Percentiles rank a stretch among this genome's conserved stretches.
These are phyloP conservation scores for Argyra leucocephala DNA, from an alignment of 2,888 invertebrate species.

Conservation along the genomic window DNA sequence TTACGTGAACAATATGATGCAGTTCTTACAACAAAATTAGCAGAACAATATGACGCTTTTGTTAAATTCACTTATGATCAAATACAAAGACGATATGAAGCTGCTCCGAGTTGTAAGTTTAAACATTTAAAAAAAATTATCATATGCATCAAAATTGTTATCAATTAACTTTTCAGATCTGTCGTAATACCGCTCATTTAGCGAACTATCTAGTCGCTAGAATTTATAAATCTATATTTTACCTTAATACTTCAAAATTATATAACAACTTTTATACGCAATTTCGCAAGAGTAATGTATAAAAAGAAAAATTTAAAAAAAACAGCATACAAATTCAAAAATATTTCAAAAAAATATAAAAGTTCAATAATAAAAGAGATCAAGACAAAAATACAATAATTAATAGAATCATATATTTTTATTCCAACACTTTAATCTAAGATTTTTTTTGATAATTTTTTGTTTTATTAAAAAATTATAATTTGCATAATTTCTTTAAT, in stretches of 20 bases:
- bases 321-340: not conserved
- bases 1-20: conserved; percentile 91
- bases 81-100: conserved; percentile 66
- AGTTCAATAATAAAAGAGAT: not conserved
- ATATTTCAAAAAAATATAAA: not conserved
- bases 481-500: not conserved
- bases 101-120: conserved; percentile 44
- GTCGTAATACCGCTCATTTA: conserved; percentile 38
- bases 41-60: conserved; percentile 98
- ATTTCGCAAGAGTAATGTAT: not conserved
- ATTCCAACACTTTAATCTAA: not conserved
- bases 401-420: not conserved
- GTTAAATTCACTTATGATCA: conserved; percentile 98
- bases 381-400: conserved; percentile 1
- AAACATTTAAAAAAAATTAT: not conserved
- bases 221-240: conserved; percentile 19
- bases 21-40: conserved; percentile 83
- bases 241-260: not conserved
- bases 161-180: conserved; percentile 32
- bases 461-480: not conserved
- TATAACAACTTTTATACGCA: not conserved
- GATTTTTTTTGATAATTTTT: not conserved
- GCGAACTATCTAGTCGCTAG: conserved; percentile 30
- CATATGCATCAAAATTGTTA: conserved; percentile 16
- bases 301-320: not conserved